Base-by-base conservation (phyloP, 2,888 invertebrate species). In the Sthenelais limicola region DNA sequence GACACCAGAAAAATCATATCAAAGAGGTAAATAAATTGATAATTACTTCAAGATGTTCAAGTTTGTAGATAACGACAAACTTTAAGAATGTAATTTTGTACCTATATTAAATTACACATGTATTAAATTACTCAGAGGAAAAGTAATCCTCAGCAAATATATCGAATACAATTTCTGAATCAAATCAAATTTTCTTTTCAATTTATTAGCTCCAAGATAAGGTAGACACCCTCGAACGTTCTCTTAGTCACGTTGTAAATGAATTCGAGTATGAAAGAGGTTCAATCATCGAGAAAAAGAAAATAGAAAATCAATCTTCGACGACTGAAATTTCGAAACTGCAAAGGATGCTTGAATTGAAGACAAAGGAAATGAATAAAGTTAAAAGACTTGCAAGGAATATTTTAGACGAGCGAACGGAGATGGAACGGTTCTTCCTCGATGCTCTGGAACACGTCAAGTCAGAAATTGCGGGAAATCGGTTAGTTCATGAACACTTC, bases 341-440 rank as follows among this genome's bases (percentile, higher is more conserved):
- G 28, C 84, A 87, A 73, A 75, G 86, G 70, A 81, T 85, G 7
- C 82, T 87, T 33, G 87, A 86, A 72, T 78, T 87, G 38, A 87
- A 87, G 79, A 83, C 83, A 3, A 83, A 83, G 68, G 87, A 88
- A 75, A 86, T 86, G 85, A 83, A 82, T 75, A 85, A 85, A 79
- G 84, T 88, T 47, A 86, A 86, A 76, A 81, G 81, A 76, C 78
- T 88, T 67, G 87, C 88, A 12, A 86, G 83, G 75, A 86, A 83
- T 73, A 87, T 88, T 51, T 78, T 88, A n/a, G 85, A 86, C 72
- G 85, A 88, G 74, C 77, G 88, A 33, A 85, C 86, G 62, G 87
- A 88, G 58, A 79, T 88, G 66, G 88, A 88, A 72, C 73, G 84
- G 62, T 88, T 88, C 75, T 88, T 88, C 80, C 74, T 87, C 51